Base-by-base conservation (phyloP, 2,888 invertebrate species). In the Teinopalpus imperialis region DNA sequence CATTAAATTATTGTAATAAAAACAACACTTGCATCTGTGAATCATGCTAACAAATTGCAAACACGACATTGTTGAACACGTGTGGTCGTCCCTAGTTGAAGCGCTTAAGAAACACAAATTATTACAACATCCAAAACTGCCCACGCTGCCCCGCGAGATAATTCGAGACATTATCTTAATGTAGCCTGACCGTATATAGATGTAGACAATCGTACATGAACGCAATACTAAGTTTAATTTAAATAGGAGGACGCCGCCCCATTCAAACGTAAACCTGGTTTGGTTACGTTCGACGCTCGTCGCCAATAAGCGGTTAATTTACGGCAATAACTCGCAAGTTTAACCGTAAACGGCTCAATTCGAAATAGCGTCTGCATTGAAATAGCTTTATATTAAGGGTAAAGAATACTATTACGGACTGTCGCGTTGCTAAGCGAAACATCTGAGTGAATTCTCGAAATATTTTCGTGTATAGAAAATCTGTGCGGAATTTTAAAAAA, bases 261-360 rank as follows among this genome's bases (percentile, higher is more conserved):
- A 49, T 52, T 54, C 32, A 50, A 45, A 41, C 30, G 48, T 39
- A 39, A 47, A 27, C 44, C 45, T 14, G 27, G 31, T 37, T 31
- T 36, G 10, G 30, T 16, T 24, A 23, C 16, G 18, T 7, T 9
- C 23, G 24, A 7, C 16, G 26, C 18, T 24, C 37, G 35, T 23
- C 27, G 27, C 54, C 54, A 57, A 62, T 58, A 56, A 59, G 54
- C 50, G 48, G 52, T 56, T 61, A 66, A 66, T 68, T 66, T 63
- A 60, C 57, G 51, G 58, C 61, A 56, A 61, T 63, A 62, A 62
- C 53, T 57, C 54, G 55, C 53, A 50, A 47, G 41, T 34, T 47
- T 52, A 23, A 42, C 66, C 65, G 53, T 66, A 66, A 62, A 64
- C 50, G 66, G 67, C 59, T 69, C 66, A 66, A 69, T 69, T 60